phyloP scores from a whole-genome alignment of 2,113 vertebrate genomes.

The Coptodon bakossiorum region DNA sequence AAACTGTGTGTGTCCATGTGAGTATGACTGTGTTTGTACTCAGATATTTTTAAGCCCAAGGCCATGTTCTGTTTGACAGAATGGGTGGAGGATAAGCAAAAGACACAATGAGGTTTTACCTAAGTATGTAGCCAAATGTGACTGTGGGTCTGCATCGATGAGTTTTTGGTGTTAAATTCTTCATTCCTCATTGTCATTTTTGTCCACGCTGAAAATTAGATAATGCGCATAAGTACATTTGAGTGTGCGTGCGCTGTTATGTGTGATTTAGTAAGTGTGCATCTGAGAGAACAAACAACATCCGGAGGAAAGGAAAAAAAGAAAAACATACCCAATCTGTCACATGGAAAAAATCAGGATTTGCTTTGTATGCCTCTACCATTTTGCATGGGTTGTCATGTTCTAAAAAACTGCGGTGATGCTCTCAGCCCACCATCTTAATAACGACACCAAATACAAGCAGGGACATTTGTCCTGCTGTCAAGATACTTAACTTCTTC shows the following conservation, averaged over 20 bases:
- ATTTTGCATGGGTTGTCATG: slow-evolving; percentile 51
- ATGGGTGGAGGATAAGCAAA: background rate
- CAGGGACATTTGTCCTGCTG: slow-evolving; percentile 1
- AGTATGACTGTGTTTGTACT: slow-evolving; percentile 7
- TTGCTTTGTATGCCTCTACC: slow-evolving; percentile 39
- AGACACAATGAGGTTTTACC: slow-evolving; percentile 1
- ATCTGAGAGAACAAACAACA: slow-evolving; percentile 42
- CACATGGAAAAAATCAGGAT: slow-evolving; percentile 32
- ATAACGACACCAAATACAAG: slow-evolving; percentile 16
- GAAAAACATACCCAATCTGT: slow-evolving; percentile 46
- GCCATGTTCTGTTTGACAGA: slow-evolving; percentile 22
- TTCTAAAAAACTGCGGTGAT: slow-evolving; percentile 28
- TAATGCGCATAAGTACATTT: background rate
- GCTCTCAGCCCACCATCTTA: slow-evolving; percentile 30
- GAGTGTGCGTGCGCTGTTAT: background rate
- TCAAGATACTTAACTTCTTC: slow-evolving; percentile 3
- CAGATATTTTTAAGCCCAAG: slow-evolving; percentile 45
- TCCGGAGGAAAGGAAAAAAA: background rate
- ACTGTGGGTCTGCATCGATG: background rate
- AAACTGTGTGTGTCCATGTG: background rate
- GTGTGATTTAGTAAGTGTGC: slow-evolving; percentile 24
- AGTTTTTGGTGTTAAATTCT: background rate
- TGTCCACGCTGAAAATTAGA: background rate
- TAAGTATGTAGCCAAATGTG: slow-evolving; percentile 11
- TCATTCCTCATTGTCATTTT: background rate